phyloP scores from a whole-genome alignment of 2,113 vertebrate genomes.

The Microtus ochrogaster region DNA sequence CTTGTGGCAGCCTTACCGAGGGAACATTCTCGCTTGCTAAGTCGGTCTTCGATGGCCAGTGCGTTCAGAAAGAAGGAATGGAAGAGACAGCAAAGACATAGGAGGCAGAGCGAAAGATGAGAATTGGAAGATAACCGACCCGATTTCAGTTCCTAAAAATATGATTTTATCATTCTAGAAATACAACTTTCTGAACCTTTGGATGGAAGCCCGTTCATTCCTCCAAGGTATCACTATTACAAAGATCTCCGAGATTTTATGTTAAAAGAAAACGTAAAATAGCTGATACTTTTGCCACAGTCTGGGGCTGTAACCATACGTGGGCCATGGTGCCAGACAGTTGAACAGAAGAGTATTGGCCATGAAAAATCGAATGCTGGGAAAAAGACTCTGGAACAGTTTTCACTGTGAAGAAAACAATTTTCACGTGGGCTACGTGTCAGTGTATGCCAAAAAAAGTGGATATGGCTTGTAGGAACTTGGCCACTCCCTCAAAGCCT shows the following conservation, averaged over 20 bases:
- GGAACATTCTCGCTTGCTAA: constrained; percentile 11
- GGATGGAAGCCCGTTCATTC: not conserved
- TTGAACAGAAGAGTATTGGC: not conserved
- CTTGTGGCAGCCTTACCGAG: not conserved
- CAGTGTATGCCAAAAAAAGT: rapidly evolving
- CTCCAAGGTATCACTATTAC: not conserved
- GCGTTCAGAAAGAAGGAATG: not conserved
- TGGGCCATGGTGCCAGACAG: not conserved
- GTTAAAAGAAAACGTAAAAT: not conserved
- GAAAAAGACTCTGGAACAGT: not conserved
- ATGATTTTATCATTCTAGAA: not conserved
- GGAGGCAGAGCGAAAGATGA: not conserved
- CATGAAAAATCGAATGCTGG: not conserved
- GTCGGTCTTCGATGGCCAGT: not conserved
- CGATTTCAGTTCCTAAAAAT: not conserved
- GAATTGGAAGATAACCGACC: not conserved
- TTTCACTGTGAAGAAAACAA: not conserved
- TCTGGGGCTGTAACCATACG: not conserved
- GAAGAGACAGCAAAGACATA: not conserved
- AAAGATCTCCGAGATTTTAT: constrained; percentile 25
- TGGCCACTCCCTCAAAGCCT: not conserved
- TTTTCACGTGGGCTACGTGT: not conserved
- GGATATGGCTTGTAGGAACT: not conserved
- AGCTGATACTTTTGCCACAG: not conserved
- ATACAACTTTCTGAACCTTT: constrained; percentile 7